Evolutionary conservation across 2,797 vertebrate genomes (phyloP), one percentile per base, ranked within the genome.

Genomic region (Psittacula echo): DNA sequence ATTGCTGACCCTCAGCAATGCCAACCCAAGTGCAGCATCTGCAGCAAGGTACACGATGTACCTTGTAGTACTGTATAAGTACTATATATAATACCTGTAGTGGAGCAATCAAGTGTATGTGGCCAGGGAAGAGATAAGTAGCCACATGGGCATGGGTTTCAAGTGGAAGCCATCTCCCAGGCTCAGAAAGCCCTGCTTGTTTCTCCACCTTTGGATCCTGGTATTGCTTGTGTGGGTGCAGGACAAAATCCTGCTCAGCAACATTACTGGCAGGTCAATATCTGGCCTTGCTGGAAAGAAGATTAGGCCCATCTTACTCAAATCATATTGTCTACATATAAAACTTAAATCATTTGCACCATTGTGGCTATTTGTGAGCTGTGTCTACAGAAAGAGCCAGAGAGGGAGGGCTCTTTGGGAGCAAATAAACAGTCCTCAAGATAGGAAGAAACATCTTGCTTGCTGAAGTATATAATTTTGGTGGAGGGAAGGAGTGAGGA

Each of bases 141-240:
- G 7, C 14, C 2, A 0, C 30, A 41, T 0, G 17, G 20, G 13
- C 17, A 51, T 0, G 3, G 13, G 10, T 32, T 74, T 70, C 29
- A 37, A 19, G 58, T 23, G n/a, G 37, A 68, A 58, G 18, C 26
- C 8, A 5, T 37, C 6, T 39, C 34, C 45, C 9, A 64, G 29
- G 10, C 29, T 74, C 37, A 53, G 48, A 80, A 89, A 78, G 16
- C 30, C 27, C n/a, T 29, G 19, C 51, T 65, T 16, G 2, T 32
- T 78, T 32, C 13, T 39, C 17, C 29, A 7, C 18, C 16, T 78
- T 61, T 66, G 65, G 20, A 7, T 41, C n/a, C 26, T 32, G 42
- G 16, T 84, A 42, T 10, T 75, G 18, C 72, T 68, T 66, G 21
- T 50, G 50, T 42, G 23, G 14, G 2, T 37, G 42, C 39, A 45